Evolutionary conservation across 23 tunicate genomes (phyloP).

Genomic region (Diplosoma virens): DNA sequence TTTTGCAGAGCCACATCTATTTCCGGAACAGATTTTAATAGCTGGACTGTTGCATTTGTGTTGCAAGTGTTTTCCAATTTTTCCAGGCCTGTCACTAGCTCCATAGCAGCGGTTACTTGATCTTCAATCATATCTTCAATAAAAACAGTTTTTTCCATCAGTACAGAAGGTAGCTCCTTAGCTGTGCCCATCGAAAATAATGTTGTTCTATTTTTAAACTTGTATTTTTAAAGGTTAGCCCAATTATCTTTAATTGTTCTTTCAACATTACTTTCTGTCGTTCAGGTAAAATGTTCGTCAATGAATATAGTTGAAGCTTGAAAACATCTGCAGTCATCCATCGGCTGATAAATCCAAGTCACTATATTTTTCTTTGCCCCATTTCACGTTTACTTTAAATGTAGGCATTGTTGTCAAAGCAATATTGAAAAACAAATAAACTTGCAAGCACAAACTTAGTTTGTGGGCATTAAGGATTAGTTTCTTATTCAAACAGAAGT

Average conservation of each 20-base stretch:
- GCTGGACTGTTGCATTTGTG: constrained; percentile 94
- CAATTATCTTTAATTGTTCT: constrained; percentile 82
- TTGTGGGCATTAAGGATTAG: no score
- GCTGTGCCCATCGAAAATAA: constrained; percentile 93
- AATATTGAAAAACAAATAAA: no score
- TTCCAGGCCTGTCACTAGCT: constrained; percentile 71
- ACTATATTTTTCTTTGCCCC: constrained; percentile 89
- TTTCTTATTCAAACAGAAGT: no score
- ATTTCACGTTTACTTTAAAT: constrained; percentile 85
- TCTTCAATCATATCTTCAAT: constrained; percentile 96
- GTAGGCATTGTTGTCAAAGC: no score
- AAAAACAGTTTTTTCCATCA: constrained; percentile 70
- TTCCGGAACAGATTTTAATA: constrained; percentile 93
- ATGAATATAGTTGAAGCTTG: constrained; percentile 70
- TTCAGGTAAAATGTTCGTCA: constrained; percentile 88
- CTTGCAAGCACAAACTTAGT: no score
- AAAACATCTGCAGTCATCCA: constrained; percentile 84
- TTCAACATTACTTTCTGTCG: constrained; percentile 95
- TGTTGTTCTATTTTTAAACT: constrained; percentile 77
- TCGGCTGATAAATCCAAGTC: constrained; percentile 72
- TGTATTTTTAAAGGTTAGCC: constrained; percentile 51
- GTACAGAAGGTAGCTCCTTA: constrained; percentile 82
- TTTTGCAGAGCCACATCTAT: constrained; percentile 65
- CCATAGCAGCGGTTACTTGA: constrained; percentile 82
- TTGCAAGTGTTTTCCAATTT: constrained; percentile 96